phyloP scores from a whole-genome alignment of 2,888 invertebrate species.

The Lymantria monacha region DNA sequence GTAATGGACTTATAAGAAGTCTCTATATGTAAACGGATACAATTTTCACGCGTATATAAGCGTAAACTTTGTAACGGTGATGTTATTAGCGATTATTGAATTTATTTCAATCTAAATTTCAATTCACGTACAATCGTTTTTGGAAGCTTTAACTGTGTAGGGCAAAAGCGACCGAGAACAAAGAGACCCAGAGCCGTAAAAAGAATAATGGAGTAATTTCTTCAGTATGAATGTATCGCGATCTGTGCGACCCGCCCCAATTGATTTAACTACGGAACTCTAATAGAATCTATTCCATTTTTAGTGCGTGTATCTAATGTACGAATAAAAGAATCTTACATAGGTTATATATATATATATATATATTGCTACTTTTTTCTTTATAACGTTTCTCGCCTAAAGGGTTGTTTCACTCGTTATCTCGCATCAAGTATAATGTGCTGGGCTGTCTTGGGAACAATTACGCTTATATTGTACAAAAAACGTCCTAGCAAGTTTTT shows the following conservation, averaged over 20 bases:
- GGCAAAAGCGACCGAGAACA: slow-evolving; percentile 36
- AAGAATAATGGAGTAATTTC: slow-evolving; percentile 45
- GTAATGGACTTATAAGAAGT: too few relatives aligned
- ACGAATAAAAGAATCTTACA: slow-evolving; percentile 20
- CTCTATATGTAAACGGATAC: too few relatives aligned
- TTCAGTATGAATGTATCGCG: slow-evolving; percentile 44
- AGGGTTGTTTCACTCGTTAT: slow-evolving; percentile 36
- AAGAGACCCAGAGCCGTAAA: slow-evolving; percentile 31
- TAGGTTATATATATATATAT: too few relatives aligned
- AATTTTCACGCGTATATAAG: too few relatives aligned
- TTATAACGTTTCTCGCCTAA: slow-evolving; percentile 31
- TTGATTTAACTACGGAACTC: slow-evolving; percentile 53
- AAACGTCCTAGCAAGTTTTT: slow-evolving; percentile 13
- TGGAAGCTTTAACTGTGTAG: too few relatives aligned
- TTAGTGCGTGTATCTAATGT: slow-evolving; percentile 25
- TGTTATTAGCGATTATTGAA: background rate
- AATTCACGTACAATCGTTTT: background rate
- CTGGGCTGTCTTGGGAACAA: slow-evolving; percentile 16
- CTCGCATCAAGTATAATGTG: slow-evolving; percentile 34
- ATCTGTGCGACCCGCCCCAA: slow-evolving; percentile 49
- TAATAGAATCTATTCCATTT: slow-evolving; percentile 40
- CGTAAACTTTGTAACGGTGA: too few relatives aligned
- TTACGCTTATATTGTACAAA: slow-evolving; percentile 13
- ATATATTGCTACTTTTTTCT: slow-evolving; percentile 19
- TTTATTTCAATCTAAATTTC: background rate